These are phyloP conservation scores for Eustalomyia histrio DNA, from an alignment of 2,888 invertebrate genomes.

Conservation along the genomic window DNA sequence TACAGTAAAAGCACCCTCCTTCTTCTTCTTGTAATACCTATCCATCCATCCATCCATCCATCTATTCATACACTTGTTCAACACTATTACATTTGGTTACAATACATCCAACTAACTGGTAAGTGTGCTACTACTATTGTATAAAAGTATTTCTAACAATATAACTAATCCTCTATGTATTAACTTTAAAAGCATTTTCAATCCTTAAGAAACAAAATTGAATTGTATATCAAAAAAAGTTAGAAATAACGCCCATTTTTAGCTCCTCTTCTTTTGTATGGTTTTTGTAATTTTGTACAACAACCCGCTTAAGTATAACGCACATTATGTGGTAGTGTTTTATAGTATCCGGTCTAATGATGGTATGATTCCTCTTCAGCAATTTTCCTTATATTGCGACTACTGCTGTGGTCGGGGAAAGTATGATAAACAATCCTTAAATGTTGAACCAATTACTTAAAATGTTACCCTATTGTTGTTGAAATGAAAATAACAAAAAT, in stretches of 20 bases:
- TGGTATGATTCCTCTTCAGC: slow-evolving; percentile 17
- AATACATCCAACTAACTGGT: no score
- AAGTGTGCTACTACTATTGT: slow-evolving; percentile 13
- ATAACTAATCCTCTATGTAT: slow-evolving; percentile 64
- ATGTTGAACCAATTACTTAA: slow-evolving; percentile 80
- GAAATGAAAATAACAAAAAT: slow-evolving; percentile 72
- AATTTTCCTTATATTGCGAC: slow-evolving; percentile 19
- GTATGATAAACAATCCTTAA: slow-evolving; percentile 75
- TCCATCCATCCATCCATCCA: slow-evolving; percentile 3
- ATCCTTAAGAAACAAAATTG: slow-evolving; percentile 53
- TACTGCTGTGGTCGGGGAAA: not conserved
- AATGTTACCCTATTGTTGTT: slow-evolving; percentile 76
- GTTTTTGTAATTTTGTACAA: slow-evolving; percentile 30
- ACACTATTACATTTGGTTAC: slow-evolving; percentile 52
- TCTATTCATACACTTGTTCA: not conserved
- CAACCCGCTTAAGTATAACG: slow-evolving; percentile 50
- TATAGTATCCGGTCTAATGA: slow-evolving; percentile 51
- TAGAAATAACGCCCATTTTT: slow-evolving; percentile 57
- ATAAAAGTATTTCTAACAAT: slow-evolving; percentile 46
- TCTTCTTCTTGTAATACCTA: not conserved
- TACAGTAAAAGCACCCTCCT: slow-evolving; percentile 66
- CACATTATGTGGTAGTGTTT: slow-evolving; percentile 63
- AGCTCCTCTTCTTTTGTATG: slow-evolving; percentile 53
- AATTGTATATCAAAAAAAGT: slow-evolving; percentile 48
- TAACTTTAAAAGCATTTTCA: slow-evolving; percentile 65